A percentile compares a stretch with the other conserved stretches of the same genome.
Evolutionary conservation across 2,113 vertebrate genomes (phyloP).

Genomic region (Syngnathus floridae): DNA sequence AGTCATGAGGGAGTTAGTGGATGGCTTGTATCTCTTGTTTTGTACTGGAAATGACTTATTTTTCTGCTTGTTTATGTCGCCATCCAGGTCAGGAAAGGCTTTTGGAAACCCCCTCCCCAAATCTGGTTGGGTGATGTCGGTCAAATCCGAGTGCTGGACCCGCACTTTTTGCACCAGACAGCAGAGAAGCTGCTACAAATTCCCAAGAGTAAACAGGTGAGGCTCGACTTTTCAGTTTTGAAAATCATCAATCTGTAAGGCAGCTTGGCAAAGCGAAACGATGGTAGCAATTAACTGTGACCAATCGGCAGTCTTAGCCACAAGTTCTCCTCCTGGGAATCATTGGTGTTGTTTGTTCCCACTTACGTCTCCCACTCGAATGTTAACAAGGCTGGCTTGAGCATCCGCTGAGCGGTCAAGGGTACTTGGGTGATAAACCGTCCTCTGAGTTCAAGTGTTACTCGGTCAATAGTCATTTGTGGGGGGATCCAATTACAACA

Average conservation of each 20-base stretch:
- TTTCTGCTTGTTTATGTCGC: conserved; percentile 7
- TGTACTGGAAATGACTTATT: conserved; percentile 9
- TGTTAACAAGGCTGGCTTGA: conserved; percentile 31
- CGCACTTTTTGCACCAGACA: conserved; percentile 82
- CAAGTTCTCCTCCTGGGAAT: conserved; percentile 20
- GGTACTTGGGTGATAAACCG: conserved; percentile 30
- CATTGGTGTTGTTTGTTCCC: conserved; percentile 12
- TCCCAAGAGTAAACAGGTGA: conserved; percentile 76
- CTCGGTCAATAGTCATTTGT: conserved; percentile 21
- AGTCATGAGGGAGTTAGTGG: conserved; percentile 19
- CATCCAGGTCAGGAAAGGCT: conserved; percentile 71
- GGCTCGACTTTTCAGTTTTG: not conserved
- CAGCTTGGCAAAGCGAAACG: not conserved
- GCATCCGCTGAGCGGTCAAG: conserved; percentile 32
- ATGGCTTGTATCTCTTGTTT: conserved; percentile 24
- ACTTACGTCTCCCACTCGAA: conserved; percentile 36
- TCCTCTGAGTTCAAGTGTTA: conserved; percentile 22
- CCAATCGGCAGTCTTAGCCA: not conserved
- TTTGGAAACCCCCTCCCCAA: conserved; percentile 87
- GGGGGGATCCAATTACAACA: conserved; percentile 23
- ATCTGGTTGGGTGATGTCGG: conserved; percentile 79
- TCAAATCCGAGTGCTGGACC: conserved; percentile 84
- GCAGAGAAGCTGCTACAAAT: conserved; percentile 81
- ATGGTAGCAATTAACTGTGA: not conserved
- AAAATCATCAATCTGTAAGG: not conserved